Conservation (phyloP, 1,140 invertebrate genomes). For the Eriocheir sinensis region DNA sequence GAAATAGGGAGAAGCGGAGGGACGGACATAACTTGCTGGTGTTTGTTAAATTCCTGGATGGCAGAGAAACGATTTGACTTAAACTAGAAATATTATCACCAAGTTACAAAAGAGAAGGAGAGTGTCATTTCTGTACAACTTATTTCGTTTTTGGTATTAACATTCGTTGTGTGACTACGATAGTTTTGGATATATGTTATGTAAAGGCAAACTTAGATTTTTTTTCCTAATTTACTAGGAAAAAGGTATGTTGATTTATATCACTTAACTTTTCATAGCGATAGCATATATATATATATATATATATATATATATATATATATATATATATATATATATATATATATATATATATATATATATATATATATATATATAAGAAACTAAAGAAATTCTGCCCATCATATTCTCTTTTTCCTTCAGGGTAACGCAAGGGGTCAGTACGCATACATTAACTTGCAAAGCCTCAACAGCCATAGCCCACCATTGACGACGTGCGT, state of each 20-base stretch:
- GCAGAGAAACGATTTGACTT: no score
- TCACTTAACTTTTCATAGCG: background rate
- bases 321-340: constrained; percentile 51
- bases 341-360: constrained; percentile 14
- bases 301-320: constrained; percentile 40
- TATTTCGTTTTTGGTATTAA: no score
- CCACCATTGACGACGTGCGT: background rate
- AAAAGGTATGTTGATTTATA: background rate
- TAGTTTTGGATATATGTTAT: no score
- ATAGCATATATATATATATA: background rate
- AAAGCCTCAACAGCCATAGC: background rate
- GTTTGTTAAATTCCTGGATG: no score
- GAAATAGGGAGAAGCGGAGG: no score
- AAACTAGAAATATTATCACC: no score
- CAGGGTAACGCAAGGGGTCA: background rate
- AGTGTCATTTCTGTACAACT: no score
- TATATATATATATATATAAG: background rate
- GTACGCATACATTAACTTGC: background rate
- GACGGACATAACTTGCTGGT: no score
- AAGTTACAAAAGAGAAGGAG: no score
- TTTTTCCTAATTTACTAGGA: no score
- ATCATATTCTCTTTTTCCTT: background rate
- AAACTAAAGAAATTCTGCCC: background rate
- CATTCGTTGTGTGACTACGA: no score
- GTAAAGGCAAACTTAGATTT: no score